phyloP scores from a whole-genome alignment of 2,797 vertebrate genomes.

The Prionace glauca region DNA sequence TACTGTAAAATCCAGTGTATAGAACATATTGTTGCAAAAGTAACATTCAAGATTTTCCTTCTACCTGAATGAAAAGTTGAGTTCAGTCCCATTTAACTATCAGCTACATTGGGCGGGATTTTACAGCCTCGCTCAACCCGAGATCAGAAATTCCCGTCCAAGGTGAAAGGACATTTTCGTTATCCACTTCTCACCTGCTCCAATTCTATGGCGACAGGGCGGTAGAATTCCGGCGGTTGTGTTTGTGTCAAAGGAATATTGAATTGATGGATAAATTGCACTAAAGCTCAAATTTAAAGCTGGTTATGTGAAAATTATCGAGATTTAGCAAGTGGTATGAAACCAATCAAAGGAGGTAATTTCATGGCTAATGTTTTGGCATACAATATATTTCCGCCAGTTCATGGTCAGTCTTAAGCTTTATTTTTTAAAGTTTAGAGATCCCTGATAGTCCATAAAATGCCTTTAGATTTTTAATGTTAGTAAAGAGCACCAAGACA shows the following conservation, averaged over 20 bases:
- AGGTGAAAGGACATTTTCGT: too few relatives aligned
- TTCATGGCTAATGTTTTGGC: not conserved
- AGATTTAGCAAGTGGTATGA: not conserved
- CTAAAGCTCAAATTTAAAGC: not conserved
- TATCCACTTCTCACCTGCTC: too few relatives aligned
- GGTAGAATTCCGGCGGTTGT: not conserved
- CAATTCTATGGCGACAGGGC: too few relatives aligned
- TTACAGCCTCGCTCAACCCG: too few relatives aligned
- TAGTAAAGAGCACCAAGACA: not conserved
- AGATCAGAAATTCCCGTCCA: too few relatives aligned
- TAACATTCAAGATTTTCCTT: not conserved
- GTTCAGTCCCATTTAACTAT: not conserved
- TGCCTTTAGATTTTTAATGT: not conserved
- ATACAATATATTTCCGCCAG: not conserved
- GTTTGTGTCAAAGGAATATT: not conserved
- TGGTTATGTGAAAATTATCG: not conserved
- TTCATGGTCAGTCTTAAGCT: not conserved
- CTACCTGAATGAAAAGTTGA: not conserved
- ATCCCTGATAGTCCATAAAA: not conserved
- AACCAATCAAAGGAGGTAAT: not conserved
- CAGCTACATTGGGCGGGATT: not conserved
- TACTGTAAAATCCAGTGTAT: conserved; percentile 26
- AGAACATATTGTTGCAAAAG: conserved; percentile 23
- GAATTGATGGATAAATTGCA: not conserved
- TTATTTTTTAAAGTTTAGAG: not conserved